Evolutionary conservation across 2,888 invertebrate genomes (phyloP).

Genomic region (Melolontha melolontha): DNA sequence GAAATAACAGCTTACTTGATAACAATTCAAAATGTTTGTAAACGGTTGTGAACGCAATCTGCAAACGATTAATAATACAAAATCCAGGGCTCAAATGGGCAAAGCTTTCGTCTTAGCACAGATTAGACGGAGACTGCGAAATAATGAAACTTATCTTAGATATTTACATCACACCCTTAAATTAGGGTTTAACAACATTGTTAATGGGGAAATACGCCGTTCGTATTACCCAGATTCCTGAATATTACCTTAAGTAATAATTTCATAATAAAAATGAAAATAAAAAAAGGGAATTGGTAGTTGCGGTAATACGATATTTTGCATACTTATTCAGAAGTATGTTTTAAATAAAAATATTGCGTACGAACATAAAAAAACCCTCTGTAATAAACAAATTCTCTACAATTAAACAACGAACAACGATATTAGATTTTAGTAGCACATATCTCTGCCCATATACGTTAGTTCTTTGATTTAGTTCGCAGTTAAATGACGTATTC

Average conservation of each 20-base stretch:
- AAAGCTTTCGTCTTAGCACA: constrained; percentile 56
- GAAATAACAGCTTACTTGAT: constrained; percentile 47
- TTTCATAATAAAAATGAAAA: constrained; percentile 24
- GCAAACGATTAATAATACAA: constrained; percentile 58
- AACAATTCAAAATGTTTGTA: constrained; percentile 52
- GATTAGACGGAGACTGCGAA: constrained; percentile 57
- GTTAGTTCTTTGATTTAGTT: no score
- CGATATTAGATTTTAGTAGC: no score
- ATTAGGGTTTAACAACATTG: constrained; percentile 58
- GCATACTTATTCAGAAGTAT: no score
- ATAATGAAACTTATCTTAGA: constrained; percentile 60
- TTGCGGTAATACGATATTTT: no score
- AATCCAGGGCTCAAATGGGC: constrained; percentile 57
- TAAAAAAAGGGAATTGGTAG: not conserved
- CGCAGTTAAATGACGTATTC: no score
- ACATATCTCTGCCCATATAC: no score
- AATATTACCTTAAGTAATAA: constrained; percentile 32
- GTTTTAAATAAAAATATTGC: no score
- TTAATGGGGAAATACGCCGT: constrained; percentile 54
- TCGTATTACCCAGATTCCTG: constrained; percentile 14
- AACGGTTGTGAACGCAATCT: constrained; percentile 57
- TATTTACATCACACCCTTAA: constrained; percentile 59
- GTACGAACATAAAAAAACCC: no score
- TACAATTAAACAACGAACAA: no score
- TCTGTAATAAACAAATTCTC: no score